These are phyloP conservation scores for Blastomussa wellsi DNA, from an alignment of 92 coral and sea anemone species.

Conservation along the genomic window DNA sequence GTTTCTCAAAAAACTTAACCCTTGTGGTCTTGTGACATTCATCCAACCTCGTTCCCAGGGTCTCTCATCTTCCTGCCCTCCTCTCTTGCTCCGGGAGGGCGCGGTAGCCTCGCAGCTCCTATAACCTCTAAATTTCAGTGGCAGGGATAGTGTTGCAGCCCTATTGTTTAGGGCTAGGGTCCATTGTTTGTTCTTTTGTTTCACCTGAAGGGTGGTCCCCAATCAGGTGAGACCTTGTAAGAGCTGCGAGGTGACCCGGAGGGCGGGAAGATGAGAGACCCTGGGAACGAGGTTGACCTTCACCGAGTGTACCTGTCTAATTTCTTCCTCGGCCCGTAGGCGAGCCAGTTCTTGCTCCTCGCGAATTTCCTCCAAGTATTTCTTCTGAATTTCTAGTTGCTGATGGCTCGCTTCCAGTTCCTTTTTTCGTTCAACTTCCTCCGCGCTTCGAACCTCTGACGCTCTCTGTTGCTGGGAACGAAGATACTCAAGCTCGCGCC, in stretches of 20 bases:
- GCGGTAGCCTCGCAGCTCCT: too few species aligned
- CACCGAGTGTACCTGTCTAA: slow-evolving; percentile 47
- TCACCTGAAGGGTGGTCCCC: too few species aligned
- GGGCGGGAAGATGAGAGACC: slow-evolving; percentile 21
- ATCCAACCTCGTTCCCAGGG: too few species aligned
- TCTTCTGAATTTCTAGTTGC: slow-evolving; percentile 90
- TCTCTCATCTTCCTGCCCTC: too few species aligned
- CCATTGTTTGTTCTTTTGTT: too few species aligned
- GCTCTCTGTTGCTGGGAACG: slow-evolving; percentile 95
- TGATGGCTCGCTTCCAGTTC: slow-evolving; percentile 79
- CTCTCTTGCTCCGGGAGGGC: too few species aligned
- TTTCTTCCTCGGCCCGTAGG: slow-evolving; percentile 77
- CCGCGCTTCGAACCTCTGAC: slow-evolving; percentile 71
- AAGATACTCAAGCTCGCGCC: slow-evolving; percentile 91
- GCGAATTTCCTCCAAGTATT: slow-evolving; percentile 82
- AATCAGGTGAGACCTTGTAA: too few species aligned
- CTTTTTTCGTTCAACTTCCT: slow-evolving; percentile 82
- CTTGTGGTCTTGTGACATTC: not conserved
- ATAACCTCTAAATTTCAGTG: too few species aligned
- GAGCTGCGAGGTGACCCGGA: too few species aligned
- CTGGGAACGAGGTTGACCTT: slow-evolving; percentile 24
- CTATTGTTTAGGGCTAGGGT: too few species aligned
- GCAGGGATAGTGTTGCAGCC: too few species aligned
- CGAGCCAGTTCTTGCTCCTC: slow-evolving; percentile 90
- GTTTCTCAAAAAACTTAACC: not conserved